These are phyloP conservation scores for Apamea anceps DNA, from an alignment of 2,888 invertebrate species.

Conservation along the genomic window DNA sequence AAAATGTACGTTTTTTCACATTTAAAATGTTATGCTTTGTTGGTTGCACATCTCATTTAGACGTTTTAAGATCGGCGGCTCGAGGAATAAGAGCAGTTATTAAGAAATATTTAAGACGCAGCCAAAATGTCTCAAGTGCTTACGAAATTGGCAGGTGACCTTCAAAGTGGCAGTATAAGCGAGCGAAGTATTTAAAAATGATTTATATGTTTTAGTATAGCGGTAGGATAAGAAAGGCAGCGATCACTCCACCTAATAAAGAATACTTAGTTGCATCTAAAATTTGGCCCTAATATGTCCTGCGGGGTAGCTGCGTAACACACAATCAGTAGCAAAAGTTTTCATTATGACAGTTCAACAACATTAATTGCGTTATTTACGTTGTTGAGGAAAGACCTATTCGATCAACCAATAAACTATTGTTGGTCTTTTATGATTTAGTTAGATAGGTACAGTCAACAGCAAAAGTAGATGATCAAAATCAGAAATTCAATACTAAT, in stretches of 20 bases:
- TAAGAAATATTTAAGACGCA: slow-evolving; percentile 35
- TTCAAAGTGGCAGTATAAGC: slow-evolving; percentile 8
- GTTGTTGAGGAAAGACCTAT: too few relatives aligned
- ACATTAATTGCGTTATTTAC: too few relatives aligned
- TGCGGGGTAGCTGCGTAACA: too few relatives aligned
- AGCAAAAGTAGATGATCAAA: too few relatives aligned
- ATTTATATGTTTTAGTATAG: not conserved
- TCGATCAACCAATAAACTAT: too few relatives aligned
- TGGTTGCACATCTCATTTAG: slow-evolving; percentile 28
- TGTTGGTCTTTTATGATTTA: too few relatives aligned
- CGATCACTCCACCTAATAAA: not conserved
- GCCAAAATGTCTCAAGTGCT: slow-evolving; percentile 22
- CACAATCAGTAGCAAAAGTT: too few relatives aligned
- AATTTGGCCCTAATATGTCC: not conserved
- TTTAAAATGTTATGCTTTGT: slow-evolving; percentile 37
- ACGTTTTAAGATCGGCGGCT: slow-evolving; percentile 16
- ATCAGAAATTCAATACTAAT: too few relatives aligned
- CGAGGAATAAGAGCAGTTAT: not conserved
- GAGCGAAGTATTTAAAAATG: slow-evolving; percentile 20
- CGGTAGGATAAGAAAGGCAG: not conserved
- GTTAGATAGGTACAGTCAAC: too few relatives aligned
- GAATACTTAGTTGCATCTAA: not conserved
- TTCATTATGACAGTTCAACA: too few relatives aligned
- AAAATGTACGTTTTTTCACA: not conserved
- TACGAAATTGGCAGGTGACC: slow-evolving; percentile 34